These are phyloP conservation scores for Salpingus planirostris DNA, from an alignment of 2,888 invertebrate species.

Conservation along the genomic window DNA sequence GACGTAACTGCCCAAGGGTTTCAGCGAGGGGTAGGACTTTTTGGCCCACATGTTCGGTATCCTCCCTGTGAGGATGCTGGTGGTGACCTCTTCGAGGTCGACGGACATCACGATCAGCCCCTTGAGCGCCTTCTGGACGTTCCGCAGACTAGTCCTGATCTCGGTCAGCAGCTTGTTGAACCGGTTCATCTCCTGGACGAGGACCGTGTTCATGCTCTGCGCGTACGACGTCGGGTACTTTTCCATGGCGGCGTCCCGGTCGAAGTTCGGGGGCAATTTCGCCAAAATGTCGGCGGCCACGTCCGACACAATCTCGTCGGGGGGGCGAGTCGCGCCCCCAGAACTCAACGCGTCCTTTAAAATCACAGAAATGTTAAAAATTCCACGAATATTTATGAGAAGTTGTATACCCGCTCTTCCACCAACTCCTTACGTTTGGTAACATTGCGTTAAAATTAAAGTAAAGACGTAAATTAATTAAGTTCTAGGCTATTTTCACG, in stretches of 20 bases:
- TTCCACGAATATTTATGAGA: no score
- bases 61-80: conserved; percentile 72
- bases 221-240: conserved; percentile 68
- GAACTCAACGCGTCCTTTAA: conserved; percentile 54
- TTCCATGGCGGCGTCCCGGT: conserved; percentile 55
- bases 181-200: conserved; percentile 78
- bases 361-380: neutral
- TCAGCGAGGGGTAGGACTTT: conserved; percentile 85
- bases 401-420: no score
- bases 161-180: conserved; percentile 66
- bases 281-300: conserved; percentile 71
- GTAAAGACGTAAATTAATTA: no score
- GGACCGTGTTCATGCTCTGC: conserved; percentile 91
- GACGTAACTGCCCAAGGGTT: conserved; percentile 81
- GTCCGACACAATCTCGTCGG: conserved; percentile 70
- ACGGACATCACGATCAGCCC: conserved; percentile 81
- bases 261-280: conserved; percentile 64
- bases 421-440: no score
- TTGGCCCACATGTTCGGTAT: conserved; percentile 79
- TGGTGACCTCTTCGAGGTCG: conserved; percentile 75
- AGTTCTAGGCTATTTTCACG: no score
- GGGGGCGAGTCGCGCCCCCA: conserved; percentile 55
- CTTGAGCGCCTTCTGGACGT: conserved; percentile 80
- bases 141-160: conserved; percentile 60
- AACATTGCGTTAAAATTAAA: no score